Evolutionary conservation across 2,113 vertebrate genomes (phyloP), one percentile per base, ranked within the genome.

Genomic region (Labrus mixtus): DNA sequence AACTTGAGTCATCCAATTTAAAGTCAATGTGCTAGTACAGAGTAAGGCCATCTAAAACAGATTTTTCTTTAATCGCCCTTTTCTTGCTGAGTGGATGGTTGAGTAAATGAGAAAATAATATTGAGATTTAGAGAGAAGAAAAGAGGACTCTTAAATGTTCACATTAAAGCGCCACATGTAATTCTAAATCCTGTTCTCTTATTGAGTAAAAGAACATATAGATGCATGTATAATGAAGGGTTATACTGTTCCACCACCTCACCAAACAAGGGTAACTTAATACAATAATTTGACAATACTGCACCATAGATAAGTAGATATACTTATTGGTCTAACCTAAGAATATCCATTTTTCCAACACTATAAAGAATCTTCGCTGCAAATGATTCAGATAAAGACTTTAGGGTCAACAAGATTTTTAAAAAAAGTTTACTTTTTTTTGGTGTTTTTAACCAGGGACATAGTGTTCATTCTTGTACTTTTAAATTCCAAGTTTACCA

Each of bases 401-500:
- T 41, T 41, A 6, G 39, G 9, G 8, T 41, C 39, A 11, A 41
- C 6, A 41, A 33, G 29, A 33, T 25, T 25, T 25, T 39, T 11
- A 10, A 41, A 41, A 9, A 41, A 17, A 1, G 12, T 6, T 17
- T 17, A 16, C 16, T 46, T 16, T 36, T 59, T 16, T 65, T 37
- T n/a, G 62, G 4, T 80, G 45, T 46, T 65, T 37, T 29, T 58
- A 0, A 0, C 16, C 8, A 22, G 56, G 62, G 39, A 63, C 48
- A 48, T 60, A 60, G 0, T 25, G 7, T 10, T 59, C 33, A 45
- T 41, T 70, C 53, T 71, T 57, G 45, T 29, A 25, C 13, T 29
- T 43, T 63, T 20, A 19, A 50, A 57, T 69, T 50, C 60, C 19
- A 46, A 23, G 57, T 63, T 79, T 64, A 82, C 74, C 20, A 61